Conservation (phyloP, 2,888 invertebrate genomes). For the Scaptomyza polygonia region DNA sequence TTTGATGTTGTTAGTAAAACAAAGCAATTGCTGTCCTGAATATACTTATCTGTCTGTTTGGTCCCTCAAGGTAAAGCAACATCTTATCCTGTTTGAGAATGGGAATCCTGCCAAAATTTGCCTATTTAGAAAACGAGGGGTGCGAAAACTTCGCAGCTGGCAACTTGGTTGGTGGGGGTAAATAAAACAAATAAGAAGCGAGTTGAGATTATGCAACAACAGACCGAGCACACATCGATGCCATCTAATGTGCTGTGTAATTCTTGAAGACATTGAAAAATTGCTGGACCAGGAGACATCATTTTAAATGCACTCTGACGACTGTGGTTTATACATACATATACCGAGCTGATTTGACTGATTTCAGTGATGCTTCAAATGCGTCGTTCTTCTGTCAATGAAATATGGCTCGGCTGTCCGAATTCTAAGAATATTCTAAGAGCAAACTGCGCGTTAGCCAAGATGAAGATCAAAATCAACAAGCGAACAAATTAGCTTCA, state of each 20-base stretch:
- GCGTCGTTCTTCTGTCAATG: conserved; percentile 36
- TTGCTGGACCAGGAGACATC: conserved; percentile 59
- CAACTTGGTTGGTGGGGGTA: conserved; percentile 1
- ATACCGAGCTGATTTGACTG: conserved; percentile 52
- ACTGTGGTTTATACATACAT: conserved; percentile 41
- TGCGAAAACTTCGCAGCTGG: conserved; percentile 60
- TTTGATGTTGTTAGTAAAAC: conserved; percentile 79
- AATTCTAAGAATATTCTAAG: conserved; percentile 51
- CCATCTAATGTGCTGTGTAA: conserved; percentile 74
- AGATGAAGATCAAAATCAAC: conserved; percentile 43
- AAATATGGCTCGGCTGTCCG: conserved; percentile 43
- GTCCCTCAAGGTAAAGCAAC: conserved; percentile 56
- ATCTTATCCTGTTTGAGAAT: conserved; percentile 60
- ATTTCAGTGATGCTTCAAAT: conserved; percentile 49
- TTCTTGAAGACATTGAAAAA: conserved; percentile 68
- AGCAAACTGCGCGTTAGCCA: conserved; percentile 53
- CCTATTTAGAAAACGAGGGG: conserved; percentile 51
- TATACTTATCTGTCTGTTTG: conserved; percentile 12
- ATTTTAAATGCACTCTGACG: conserved; percentile 24
- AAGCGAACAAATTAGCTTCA: conserved; percentile 37
- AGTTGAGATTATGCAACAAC: conserved; percentile 65
- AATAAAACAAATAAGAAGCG: conserved; percentile 7
- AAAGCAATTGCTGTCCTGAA: conserved; percentile 59
- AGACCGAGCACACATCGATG: conserved; percentile 40
- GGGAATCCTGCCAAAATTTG: conserved; percentile 59